Evolutionary conservation across 1,140 invertebrate species (phyloP).

Genomic region (Orius insidiosus): DNA sequence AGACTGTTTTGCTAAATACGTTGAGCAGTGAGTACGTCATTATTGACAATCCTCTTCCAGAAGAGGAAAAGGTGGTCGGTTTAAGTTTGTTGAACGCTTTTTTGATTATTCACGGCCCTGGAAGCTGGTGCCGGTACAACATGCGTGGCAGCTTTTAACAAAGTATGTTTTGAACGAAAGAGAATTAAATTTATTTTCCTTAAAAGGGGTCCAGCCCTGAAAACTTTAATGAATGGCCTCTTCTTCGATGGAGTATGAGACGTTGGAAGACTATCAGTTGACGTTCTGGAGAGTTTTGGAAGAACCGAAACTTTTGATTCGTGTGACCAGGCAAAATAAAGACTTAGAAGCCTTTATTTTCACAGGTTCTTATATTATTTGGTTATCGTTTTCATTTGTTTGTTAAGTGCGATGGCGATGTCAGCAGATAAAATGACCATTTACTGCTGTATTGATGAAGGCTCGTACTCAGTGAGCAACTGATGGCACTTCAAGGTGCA

Average conservation of each 20-base stretch:
- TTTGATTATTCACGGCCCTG: constrained; percentile 43
- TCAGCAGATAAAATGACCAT: constrained; percentile 35
- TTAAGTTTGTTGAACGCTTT: constrained; percentile 59
- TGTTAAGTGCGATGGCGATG: constrained; percentile 42
- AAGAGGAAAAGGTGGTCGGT: constrained; percentile 44
- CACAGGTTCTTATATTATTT: constrained; percentile 54
- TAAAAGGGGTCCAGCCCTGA: constrained; percentile 30
- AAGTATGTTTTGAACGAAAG: constrained; percentile 21
- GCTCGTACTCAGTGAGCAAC: constrained; percentile 36
- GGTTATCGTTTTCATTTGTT: constrained; percentile 5
- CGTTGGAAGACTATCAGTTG: constrained; percentile 48
- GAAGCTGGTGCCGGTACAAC: constrained; percentile 52
- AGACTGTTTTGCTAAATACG: constrained; percentile 72
- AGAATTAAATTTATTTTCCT: background rate
- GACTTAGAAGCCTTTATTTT: constrained; percentile 48
- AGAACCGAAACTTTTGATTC: constrained; percentile 45
- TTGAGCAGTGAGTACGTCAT: constrained; percentile 77
- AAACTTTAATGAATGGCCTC: constrained; percentile 44
- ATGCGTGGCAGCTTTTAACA: constrained; percentile 42
- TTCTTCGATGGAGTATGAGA: constrained; percentile 52
- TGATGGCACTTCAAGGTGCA: constrained; percentile 30
- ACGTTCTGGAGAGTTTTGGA: constrained; percentile 67
- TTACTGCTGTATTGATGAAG: constrained; percentile 39
- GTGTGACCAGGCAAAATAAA: constrained; percentile 35
- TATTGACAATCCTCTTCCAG: constrained; percentile 62